Evolutionary conservation across 2,888 invertebrate species (phyloP), one percentile per base, ranked within the genome.

Genomic region (Pseudococcus viburni): DNA sequence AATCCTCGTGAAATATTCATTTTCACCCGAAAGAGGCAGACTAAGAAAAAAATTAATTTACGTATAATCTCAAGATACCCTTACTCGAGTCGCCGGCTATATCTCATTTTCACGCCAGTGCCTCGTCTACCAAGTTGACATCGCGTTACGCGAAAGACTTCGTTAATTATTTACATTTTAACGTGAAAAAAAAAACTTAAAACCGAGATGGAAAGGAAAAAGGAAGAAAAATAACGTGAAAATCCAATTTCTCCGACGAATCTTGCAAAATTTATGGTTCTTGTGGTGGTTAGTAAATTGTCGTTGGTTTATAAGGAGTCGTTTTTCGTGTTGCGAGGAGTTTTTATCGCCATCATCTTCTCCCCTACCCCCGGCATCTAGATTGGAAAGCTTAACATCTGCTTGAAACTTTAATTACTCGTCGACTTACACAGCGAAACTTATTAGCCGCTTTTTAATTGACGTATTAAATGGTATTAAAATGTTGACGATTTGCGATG

Each of bases 391-490:
- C 73, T 73, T 39, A 73, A 73, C 73, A 73, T 73, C 73, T 73
- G 73, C 73, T 73, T 73, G 73, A 73, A 73, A 73, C 73, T 73
- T 73, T 73, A 73, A 73, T 73, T 73, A 73, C 33, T 73, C 33
- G 73, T 73, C 6, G 33, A 73, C 73, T 73, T 33, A 73, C 33
- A 6, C 33, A 6, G 33, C 73, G 6, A 33, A 73, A 73, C 73
- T 73, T 73, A 33, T 73, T 73, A 73, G 73, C 73, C 73, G 26
- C 11, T 15, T 73, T 73, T 73, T 73, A 73, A 73, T 73, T 73
- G 73, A 73, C 73, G 73, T 73, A 73, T 73, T 73, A 73, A 73
- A 73, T 73, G 73, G 73, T 73, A 73, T 73, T 73, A 73, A 73
- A 73, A 33, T 73, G 73, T 73, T 17, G 33, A 73, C 73, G 73